phyloP scores from a whole-genome alignment of 2,888 invertebrate species.

The Orchesellides sinensis region DNA sequence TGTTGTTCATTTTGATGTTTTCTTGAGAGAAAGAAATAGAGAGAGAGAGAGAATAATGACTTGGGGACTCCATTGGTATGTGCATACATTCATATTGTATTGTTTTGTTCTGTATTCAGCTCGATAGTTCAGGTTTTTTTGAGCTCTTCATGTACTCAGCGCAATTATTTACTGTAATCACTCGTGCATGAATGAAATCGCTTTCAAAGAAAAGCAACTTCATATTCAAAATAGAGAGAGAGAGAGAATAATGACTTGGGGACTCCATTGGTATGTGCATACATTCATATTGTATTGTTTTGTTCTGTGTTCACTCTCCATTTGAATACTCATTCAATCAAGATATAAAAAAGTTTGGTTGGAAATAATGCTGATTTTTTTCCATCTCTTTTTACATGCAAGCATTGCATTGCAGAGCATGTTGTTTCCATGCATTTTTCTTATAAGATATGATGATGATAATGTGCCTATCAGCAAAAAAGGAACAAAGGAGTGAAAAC shows the following conservation, averaged over 20 bases:
- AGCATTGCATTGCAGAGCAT: no score
- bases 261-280: constrained; percentile 24
- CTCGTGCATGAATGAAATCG: constrained; percentile 13
- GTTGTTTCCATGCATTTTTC: background rate
- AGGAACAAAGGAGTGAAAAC: constrained; percentile 23
- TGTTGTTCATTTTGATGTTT: constrained; percentile 23
- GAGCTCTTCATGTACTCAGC: no score
- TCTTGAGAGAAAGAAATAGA: constrained; percentile 11
- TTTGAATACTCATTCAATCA: constrained; percentile 14
- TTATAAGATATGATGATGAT: constrained; percentile 4
- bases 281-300: constrained; percentile 1
- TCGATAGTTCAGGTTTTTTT: no score
- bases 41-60: constrained; percentile 21
- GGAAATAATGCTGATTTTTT: background rate
- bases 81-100: constrained; percentile 9
- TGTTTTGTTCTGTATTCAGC: background rate
- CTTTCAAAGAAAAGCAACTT: background rate
- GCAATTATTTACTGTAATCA: background rate
- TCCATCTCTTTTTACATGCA: no score
- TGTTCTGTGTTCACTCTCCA: background rate
- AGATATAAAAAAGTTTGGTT: background rate
- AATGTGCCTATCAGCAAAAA: constrained; percentile 51
- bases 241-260: constrained; percentile 27
- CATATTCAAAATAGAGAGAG: background rate
- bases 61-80: constrained; percentile 27